Base-by-base conservation (phyloP, 2,113 vertebrate species). In the Ibidorhyncha struthersii region DNA sequence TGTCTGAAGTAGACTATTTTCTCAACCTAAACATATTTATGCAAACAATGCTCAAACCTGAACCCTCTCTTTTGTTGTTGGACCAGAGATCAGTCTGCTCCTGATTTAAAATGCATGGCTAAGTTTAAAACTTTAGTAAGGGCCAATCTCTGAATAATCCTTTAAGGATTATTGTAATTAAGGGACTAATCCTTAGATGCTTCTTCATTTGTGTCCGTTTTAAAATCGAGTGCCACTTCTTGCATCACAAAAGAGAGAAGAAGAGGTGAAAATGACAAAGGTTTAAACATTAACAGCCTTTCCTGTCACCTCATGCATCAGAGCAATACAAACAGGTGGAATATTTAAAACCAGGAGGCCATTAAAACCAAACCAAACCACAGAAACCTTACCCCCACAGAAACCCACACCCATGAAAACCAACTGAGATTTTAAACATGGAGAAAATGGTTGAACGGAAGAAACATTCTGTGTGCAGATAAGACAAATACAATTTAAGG, bases 81-180 rank as follows among this genome's bases (percentile, higher is more conserved):
- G 45, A 85, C 72, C 82, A 91, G 63, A 76, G 78, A 91, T 79
- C 62, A 72, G 59, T 65, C 72, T 56, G 81, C 63, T 97, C 81
- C 89, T 80, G 89, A 91, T 96, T 97, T 90, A 95, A 97, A 97
- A 95, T 97, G 95, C 90, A 97, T 92, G 95, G 89, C 53, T 92
- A 96, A 97, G 9, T 96, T 97, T 91, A 96, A 97, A 97, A 98
- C 95, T 97, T 96, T 88, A 83, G 93, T 70, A 95, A 97, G 56
- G 79, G 62, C 70, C 86, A 67, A 79, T 85, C 89, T 97, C 94
- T 95, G 96, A 96, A 96, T 96, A 97, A 98, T 96, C 92, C 96
- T 97, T 91, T 86, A 95, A 89, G 93, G 95, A 96, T 97, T 98
- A 96, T 97, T 97, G 70, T 97, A 98, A 98, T 98, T 97, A 97